Evolutionary conservation across 1,140 invertebrate genomes (phyloP), one percentile per base, ranked within the genome.

Genomic region (Apocrypta bakeri): DNA sequence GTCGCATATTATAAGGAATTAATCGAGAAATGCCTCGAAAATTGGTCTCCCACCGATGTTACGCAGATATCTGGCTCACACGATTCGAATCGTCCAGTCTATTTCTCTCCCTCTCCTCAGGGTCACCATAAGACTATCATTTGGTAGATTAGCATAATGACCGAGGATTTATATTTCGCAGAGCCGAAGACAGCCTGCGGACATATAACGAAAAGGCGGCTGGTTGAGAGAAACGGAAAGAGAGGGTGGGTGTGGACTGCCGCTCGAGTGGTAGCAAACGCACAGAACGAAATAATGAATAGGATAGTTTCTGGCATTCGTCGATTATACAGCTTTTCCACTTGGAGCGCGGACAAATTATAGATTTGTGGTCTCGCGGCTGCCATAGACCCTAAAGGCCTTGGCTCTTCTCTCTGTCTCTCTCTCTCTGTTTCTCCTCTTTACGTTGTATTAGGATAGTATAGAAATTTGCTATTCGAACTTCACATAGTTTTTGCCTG

Each of bases 281-380:
- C 87, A 89, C 88, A 88, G 88, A 90, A 90, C 89, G 86, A 89
- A 91, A 92, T 92, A 92, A 92, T 92, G 88, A 92, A 92, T 92
- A 92, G 91, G 87, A 89, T 89, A 91, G 88, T 91, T 91, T 92
- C 90, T 91, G 90, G 90, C 90, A 92, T 92, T 92, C 88, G 87
- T 90, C 88, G 90, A 92, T 92, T 92, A 91, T 91, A 92, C 90
- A 87, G 17, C 6, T 79, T 79, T 73, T 74, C 56, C 85, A 90
- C 27, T 72, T 14, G 14, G 25, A 40, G 29, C 7, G n/a, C 83
- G 82, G 88, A 87, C 87, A 92, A 92, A 92, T 92, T 92, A 92
- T 92, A 91, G 87, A 91, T 92, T 91, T 91, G 89, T 84, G 86
- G 86, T 89, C 90, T 90, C 85, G 86, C 78, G 25, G 24, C 3